Base-by-base conservation (phyloP, 2,888 invertebrate genomes). In the Drosophila algonquin region DNA sequence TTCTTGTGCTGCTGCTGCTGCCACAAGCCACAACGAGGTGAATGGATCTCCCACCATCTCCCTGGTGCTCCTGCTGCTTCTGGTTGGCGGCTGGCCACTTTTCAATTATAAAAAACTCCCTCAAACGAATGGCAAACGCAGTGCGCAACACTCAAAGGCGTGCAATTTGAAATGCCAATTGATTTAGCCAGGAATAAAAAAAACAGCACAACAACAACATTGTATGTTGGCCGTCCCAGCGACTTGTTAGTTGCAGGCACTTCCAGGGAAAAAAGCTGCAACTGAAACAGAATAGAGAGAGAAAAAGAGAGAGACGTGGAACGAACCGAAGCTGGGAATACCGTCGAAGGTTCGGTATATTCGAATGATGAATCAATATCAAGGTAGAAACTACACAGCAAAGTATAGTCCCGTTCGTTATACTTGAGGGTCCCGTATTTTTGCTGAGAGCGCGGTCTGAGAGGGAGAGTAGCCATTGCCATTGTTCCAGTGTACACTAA, bases 121-220 rank as follows among this genome's bases (percentile, higher is more conserved):
- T 80, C 80, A 86, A 84, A 76, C 69, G 76, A 77, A 77, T 65
- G 54, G 71, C 57, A 68, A 79, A 76, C 56, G 44, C 62, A 79
- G 74, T 64, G 65, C 44, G 53, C 74, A 52, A 54, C 52, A 76
- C 81, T 84, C 83, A 83, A 84, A 84, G 83, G 85, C 87, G 71
- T 62, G 79, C 83, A 87, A 84, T 84, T 84, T 84, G 65, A 87
- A 87, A 87, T 87, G 82, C 87, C 87, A 84, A 84, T 84, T 87
- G 84, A 85, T 87, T 87, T 85, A 77, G 76, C 63, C 67, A 52
- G 64, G 56, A 73, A 77, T 65, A 63, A 21, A 21, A 21, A 21
- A 21, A 21, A 21, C 21, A 21, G 3, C 51, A 53, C 52, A 53
- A 24, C 10, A 7, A 47, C 57, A 59, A 71, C 59, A 78, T 40